Evolutionary conservation across 23 tunicate species (phyloP).

Genomic region (Oikopleura dioica): DNA sequence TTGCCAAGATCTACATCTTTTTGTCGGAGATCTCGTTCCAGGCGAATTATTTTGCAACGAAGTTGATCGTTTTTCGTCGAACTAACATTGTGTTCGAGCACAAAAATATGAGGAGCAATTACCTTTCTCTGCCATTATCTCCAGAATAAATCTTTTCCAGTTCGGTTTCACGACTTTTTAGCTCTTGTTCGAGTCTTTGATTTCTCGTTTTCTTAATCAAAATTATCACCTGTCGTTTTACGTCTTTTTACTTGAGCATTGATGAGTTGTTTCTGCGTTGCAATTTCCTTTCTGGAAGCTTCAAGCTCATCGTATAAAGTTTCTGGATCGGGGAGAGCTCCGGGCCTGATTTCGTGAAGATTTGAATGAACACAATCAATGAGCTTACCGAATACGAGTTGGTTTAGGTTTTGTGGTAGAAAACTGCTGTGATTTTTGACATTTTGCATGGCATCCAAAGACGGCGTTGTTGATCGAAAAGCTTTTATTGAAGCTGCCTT

Average conservation of each 20-base stretch:
- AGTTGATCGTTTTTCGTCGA: background rate
- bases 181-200: background rate
- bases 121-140: background rate
- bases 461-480: background rate
- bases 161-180: background rate
- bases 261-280: background rate
- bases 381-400: no score
- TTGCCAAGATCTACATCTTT: background rate
- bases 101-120: no score
- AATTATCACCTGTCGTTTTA: no score
- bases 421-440: no score
- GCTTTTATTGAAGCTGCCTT: background rate
- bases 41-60: background rate
- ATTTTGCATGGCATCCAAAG: slow-evolving; percentile 1
- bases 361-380: no score
- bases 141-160: background rate
- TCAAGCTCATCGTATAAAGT: background rate
- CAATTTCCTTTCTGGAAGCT: background rate
- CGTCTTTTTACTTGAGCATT: no score
- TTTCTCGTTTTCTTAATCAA: slow-evolving; percentile 8
- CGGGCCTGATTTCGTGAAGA: background rate
- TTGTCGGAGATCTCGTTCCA: background rate
- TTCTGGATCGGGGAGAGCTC: background rate
- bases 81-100: background rate
- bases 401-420: no score